A percentile compares a stretch with the other conserved stretches of the same genome.
Evolutionary conservation across 2,113 vertebrate genomes (phyloP).

Genomic region (Zosterops hypoxanthus): DNA sequence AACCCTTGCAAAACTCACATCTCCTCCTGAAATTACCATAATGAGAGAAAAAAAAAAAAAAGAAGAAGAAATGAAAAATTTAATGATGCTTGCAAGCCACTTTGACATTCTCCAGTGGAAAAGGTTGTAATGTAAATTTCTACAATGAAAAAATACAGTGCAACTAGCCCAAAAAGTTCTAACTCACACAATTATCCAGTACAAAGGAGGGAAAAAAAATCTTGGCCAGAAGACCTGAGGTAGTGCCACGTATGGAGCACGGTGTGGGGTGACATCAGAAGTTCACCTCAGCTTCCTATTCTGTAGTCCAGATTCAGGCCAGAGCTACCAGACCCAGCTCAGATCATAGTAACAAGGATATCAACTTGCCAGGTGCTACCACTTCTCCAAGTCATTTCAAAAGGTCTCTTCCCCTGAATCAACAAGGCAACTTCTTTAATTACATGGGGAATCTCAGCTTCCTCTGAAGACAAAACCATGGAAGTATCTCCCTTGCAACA

Average conservation of each 20-base stretch:
- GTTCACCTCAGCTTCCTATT: neutral
- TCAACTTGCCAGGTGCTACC: neutral
- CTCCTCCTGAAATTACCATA: neutral
- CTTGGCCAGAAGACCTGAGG: neutral
- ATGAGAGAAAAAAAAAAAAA: no score
- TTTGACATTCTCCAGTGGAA: neutral
- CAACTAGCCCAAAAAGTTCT: neutral
- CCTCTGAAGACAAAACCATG: neutral
- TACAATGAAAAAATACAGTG: neutral
- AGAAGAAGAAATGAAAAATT: neutral
- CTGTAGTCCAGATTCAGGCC: neutral
- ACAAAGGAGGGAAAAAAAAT: neutral
- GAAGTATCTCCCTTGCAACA: neutral
- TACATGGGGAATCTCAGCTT: neutral
- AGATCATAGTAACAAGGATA: neutral
- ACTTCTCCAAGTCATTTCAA: neutral
- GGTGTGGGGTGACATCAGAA: fast-evolving
- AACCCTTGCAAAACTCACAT: neutral
- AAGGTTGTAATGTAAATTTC: neutral
- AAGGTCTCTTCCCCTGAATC: neutral
- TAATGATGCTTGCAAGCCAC: neutral
- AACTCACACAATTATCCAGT: neutral
- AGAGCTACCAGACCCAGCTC: neutral
- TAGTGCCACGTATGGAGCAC: fast-evolving
- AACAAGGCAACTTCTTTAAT: neutral